phyloP scores from a whole-genome alignment of 1,140 invertebrate species.

The Cyclina sinensis region DNA sequence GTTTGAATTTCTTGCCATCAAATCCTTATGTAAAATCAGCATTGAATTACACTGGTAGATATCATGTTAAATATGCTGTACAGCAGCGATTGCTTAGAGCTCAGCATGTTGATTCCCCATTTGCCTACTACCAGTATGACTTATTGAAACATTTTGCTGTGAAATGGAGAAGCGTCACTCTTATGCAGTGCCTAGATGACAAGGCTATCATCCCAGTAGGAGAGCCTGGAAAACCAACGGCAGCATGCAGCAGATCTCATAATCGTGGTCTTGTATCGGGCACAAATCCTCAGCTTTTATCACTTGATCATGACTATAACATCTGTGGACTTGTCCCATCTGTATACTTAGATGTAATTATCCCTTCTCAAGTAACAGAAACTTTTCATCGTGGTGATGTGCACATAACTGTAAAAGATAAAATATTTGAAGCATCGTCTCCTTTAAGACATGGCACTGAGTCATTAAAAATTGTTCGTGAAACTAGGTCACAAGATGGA shows the following conservation, averaged over 20 bases:
- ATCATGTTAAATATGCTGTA: slow-evolving; percentile 29
- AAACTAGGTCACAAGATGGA: background rate
- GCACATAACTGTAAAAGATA: slow-evolving; percentile 62
- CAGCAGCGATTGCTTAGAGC: background rate
- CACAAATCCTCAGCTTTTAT: background rate
- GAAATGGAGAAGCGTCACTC: background rate
- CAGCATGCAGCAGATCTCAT: slow-evolving; percentile 39
- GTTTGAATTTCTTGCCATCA: background rate
- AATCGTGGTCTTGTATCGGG: slow-evolving; percentile 48
- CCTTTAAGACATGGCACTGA: slow-evolving; percentile 65
- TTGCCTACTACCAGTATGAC: background rate
- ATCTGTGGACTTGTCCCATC: slow-evolving; percentile 61
- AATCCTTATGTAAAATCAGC: slow-evolving; percentile 17
- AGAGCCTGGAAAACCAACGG: background rate
- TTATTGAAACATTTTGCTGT: slow-evolving; percentile 42
- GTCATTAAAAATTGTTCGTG: background rate
- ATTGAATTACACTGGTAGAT: slow-evolving; percentile 4
- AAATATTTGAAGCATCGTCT: slow-evolving; percentile 53
- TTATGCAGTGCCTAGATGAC: slow-evolving; percentile 35
- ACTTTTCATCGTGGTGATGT: slow-evolving; percentile 54
- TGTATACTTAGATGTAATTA: slow-evolving; percentile 53
- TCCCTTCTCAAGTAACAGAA: slow-evolving; percentile 52
- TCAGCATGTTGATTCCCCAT: slow-evolving; percentile 14
- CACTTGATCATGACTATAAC: slow-evolving; percentile 68
- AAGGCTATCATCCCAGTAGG: slow-evolving; percentile 68